Evolutionary conservation across 2,797 vertebrate species (phyloP).

Genomic region (Oophaga sylvatica): DNA sequence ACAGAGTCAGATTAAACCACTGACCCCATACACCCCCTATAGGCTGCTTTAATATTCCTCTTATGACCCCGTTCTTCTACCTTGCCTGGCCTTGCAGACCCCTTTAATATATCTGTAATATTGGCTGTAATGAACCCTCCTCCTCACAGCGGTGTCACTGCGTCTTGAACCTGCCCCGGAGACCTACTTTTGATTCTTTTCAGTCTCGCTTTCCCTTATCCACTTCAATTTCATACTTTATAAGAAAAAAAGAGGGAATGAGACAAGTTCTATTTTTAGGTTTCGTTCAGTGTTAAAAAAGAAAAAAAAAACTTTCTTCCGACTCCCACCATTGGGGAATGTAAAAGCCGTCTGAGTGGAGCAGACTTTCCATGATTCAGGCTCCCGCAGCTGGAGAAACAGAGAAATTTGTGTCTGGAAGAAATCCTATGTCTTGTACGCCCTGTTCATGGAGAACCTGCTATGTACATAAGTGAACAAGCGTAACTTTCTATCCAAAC

Average conservation of each 20-base stretch:
- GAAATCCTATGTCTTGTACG: not conserved
- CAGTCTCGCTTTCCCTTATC: too few species aligned
- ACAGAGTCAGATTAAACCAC: conserved; percentile 6
- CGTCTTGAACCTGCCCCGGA: conserved; percentile 29
- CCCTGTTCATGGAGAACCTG: conserved; percentile 19
- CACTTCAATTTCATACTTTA: conserved; percentile 48
- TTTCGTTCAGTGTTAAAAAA: conserved; percentile 17
- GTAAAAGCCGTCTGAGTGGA: conserved; percentile 41
- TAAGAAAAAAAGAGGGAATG: conserved; percentile 39
- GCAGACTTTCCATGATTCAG: conserved; percentile 61
- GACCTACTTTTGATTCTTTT: conserved; percentile 44
- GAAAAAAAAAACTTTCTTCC: conserved; percentile 28
- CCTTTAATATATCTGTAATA: conserved; percentile 31
- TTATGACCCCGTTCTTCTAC: not conserved
- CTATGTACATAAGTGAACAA: not conserved
- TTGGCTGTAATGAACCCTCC: conserved; percentile 10
- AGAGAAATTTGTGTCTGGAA: conserved; percentile 42
- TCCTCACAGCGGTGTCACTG: conserved; percentile 7
- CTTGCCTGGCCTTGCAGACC: not conserved
- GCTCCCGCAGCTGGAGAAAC: conserved; percentile 51
- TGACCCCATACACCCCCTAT: not conserved
- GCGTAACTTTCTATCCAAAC: not conserved
- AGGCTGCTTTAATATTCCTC: not conserved
- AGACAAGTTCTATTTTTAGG: conserved; percentile 56
- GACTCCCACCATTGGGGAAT: conserved; percentile 43